Conservation (phyloP, 2,113 vertebrate species). For the Archocentrus centrarchus region DNA sequence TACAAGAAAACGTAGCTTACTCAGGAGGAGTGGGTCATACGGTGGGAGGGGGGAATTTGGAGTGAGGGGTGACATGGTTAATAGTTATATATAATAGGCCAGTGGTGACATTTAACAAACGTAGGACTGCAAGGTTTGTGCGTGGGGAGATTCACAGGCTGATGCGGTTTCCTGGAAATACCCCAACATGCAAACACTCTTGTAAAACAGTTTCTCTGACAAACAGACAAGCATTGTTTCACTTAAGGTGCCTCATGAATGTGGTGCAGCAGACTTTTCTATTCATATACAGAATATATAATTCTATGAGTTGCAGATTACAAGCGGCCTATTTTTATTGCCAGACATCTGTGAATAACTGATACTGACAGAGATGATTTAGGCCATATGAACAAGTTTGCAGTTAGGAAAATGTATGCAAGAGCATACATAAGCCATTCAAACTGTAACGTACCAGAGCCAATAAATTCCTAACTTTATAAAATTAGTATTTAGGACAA, state of each 20-base stretch:
- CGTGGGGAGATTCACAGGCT: constrained; percentile 46
- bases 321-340: not conserved
- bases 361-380: not conserved
- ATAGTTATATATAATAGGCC: constrained; percentile 50
- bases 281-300: not conserved
- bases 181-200: constrained; percentile 54
- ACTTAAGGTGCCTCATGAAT: constrained; percentile 20
- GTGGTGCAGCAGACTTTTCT: not conserved
- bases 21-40: constrained; percentile 39
- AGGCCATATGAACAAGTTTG: not conserved
- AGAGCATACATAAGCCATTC: not conserved
- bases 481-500: not conserved
- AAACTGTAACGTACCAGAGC: not conserved
- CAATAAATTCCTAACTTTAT: not conserved
- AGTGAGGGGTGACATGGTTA: constrained; percentile 37
- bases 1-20: constrained; percentile 1
- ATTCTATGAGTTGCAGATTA: not conserved
- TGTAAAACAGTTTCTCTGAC: constrained; percentile 14
- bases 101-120: constrained; percentile 73
- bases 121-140: constrained; percentile 40
- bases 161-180: constrained; percentile 79
- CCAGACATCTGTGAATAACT: not conserved
- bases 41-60: constrained; percentile 64
- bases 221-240: constrained; percentile 19
- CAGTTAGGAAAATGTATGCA: not conserved